A percentile compares a stretch with the other conserved stretches of the same genome.
These are phyloP conservation scores for Leucopsar rothschildi DNA, from an alignment of 2,113 vertebrate genomes.

Conservation along the genomic window DNA sequence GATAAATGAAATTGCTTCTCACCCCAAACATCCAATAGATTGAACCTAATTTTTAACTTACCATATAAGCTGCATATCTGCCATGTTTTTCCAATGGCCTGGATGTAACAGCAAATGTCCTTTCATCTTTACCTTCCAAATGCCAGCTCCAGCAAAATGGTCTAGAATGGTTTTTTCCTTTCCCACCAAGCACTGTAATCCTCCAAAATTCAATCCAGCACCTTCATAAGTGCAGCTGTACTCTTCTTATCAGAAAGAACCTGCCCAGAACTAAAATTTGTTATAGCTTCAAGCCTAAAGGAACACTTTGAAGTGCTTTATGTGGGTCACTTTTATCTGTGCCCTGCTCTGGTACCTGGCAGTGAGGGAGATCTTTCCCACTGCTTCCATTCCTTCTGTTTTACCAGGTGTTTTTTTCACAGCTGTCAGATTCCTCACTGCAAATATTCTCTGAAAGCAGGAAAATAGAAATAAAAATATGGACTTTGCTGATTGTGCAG, in stretches of 20 bases:
- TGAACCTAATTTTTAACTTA: not conserved
- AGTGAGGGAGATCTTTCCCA: not conserved
- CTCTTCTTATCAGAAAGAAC: not conserved
- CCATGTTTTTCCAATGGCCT: not conserved
- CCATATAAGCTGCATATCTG: rapidly evolving
- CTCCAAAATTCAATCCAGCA: not conserved
- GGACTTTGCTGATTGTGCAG: not conserved
- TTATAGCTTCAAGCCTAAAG: not conserved
- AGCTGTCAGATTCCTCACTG: not conserved
- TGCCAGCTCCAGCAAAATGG: not conserved
- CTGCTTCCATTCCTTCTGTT: not conserved
- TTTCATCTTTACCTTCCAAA: not conserved
- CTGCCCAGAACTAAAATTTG: not conserved
- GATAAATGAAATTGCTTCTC: not conserved
- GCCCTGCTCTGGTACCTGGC: not conserved
- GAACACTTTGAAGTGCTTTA: not conserved
- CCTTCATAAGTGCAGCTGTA: not conserved
- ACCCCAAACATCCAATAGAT: not conserved
- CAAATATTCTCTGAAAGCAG: not conserved
- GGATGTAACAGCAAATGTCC: rapidly evolving
- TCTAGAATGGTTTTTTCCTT: not conserved
- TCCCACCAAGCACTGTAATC: not conserved
- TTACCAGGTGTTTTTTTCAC: not conserved
- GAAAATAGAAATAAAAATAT: not conserved
- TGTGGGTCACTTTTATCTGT: not conserved